Conservation (phyloP, 2,113 vertebrate genomes). For the Coracopsis vasa region DNA sequence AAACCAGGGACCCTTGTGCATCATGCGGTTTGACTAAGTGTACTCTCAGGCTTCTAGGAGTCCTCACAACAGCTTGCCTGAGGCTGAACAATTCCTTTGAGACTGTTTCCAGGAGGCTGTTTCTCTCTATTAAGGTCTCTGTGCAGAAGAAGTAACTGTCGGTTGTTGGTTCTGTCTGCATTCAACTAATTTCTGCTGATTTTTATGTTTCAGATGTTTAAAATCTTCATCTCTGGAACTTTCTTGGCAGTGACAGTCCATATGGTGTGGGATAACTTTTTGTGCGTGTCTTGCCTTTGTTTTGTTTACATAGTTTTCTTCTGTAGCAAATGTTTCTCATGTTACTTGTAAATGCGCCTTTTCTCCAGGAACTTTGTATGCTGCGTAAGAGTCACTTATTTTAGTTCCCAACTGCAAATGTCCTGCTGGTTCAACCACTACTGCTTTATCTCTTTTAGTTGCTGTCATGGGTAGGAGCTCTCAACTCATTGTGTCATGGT, state of each 20-base stretch:
- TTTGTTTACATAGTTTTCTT: conserved; percentile 47
- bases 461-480: neutral
- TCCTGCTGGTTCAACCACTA: neutral
- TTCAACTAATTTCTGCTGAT: neutral
- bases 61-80: neutral
- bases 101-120: neutral
- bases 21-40: neutral
- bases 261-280: neutral
- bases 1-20: fast-evolving
- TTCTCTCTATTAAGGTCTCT: neutral
- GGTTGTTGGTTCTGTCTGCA: neutral
- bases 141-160: neutral
- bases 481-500: fast-evolving
- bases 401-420: neutral
- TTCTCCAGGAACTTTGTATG: neutral
- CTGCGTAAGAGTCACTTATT: neutral
- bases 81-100: neutral
- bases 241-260: neutral
- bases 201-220: neutral
- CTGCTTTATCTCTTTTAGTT: neutral
- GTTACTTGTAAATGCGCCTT: neutral
- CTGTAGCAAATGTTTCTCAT: conserved; percentile 7
- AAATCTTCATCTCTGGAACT: neutral
- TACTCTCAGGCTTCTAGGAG: neutral
- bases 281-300: neutral